Evolutionary conservation across 1,140 invertebrate genomes (phyloP).

Genomic region (Pachyrhynchus sulphureomaculatus): DNA sequence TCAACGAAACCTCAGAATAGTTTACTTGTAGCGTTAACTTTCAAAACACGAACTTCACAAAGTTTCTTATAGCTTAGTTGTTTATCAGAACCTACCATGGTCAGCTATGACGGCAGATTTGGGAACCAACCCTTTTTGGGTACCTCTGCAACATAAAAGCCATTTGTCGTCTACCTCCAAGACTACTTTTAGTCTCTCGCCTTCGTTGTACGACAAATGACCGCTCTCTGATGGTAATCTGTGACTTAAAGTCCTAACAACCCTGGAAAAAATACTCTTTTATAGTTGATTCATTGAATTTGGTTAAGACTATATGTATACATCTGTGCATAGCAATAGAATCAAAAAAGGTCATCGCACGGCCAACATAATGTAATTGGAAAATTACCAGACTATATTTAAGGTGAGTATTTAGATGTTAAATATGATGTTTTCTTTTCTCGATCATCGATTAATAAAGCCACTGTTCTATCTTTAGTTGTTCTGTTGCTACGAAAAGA

Average conservation of each 20-base stretch:
- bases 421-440: no score
- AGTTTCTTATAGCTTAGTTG: not conserved
- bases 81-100: slow-evolving; percentile 38
- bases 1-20: no score
- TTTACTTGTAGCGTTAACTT: not conserved
- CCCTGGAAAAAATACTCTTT: slow-evolving; percentile 55
- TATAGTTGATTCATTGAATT: slow-evolving; percentile 37
- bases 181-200: slow-evolving; percentile 70
- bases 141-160: slow-evolving; percentile 72
- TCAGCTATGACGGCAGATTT: slow-evolving; percentile 64
- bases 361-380: not conserved
- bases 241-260: slow-evolving; percentile 72
- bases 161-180: slow-evolving; percentile 77
- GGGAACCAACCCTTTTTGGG: slow-evolving; percentile 77
- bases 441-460: no score
- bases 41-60: not conserved
- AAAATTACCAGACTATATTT: no score
- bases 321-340: no score
- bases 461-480: no score
- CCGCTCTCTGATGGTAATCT: slow-evolving; percentile 72
- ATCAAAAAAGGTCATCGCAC: not conserved
- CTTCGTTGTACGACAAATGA: slow-evolving; percentile 77
- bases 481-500: no score
- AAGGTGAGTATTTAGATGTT: no score
- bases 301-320: no score